phyloP scores from a whole-genome alignment of 1,140 invertebrate species.

The Leptopilina boulardi region DNA sequence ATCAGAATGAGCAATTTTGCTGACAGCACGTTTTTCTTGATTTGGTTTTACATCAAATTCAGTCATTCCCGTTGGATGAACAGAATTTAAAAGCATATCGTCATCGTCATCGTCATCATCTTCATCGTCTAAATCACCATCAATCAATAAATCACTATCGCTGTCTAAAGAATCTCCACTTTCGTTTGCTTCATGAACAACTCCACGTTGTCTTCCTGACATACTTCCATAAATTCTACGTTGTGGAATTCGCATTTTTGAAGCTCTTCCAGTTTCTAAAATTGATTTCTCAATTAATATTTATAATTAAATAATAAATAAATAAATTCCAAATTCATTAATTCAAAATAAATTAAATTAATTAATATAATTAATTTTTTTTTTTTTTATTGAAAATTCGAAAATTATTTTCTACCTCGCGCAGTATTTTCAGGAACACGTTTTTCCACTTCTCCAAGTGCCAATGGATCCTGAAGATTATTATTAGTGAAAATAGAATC shows the following conservation, averaged over 20 bases:
- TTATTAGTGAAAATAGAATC: constrained; percentile 70
- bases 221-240: constrained; percentile 77
- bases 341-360: not conserved
- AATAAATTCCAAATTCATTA: not conserved
- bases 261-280: constrained; percentile 61
- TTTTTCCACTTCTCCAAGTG: constrained; percentile 58
- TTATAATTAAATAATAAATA: constrained; percentile 33
- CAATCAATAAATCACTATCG: constrained; percentile 76
- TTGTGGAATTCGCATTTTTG: constrained; percentile 65
- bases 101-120: constrained; percentile 72
- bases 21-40: constrained; percentile 66
- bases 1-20: constrained; percentile 69
- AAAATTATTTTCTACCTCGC: constrained; percentile 50
- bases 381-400: constrained; percentile 18
- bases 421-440: constrained; percentile 61
- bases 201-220: constrained; percentile 71
- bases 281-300: not conserved
- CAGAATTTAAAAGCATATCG: constrained; percentile 64
- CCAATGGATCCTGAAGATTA: constrained; percentile 66
- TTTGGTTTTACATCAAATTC: constrained; percentile 64
- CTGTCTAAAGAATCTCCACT: constrained; percentile 72
- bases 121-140: constrained; percentile 73
- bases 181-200: constrained; percentile 69
- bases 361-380: constrained; percentile 25
- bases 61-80: constrained; percentile 55